phyloP scores from a whole-genome alignment of 1,140 invertebrate genomes.

The Drosophila pseudoananassae region DNA sequence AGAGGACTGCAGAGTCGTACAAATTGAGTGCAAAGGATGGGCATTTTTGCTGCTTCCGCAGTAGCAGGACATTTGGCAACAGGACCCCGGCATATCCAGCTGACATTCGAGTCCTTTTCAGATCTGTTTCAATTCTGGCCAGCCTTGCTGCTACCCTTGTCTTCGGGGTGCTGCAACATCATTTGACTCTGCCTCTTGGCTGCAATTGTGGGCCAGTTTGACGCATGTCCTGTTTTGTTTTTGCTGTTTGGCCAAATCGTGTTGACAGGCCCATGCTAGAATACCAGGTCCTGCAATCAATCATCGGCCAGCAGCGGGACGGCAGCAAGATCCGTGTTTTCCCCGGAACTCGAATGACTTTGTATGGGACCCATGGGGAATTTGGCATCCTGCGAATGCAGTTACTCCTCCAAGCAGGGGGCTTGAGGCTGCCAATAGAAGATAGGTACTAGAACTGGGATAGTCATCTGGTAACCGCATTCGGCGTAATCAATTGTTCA shows the following conservation, averaged over 20 bases:
- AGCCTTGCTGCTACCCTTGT: conserved; percentile 2
- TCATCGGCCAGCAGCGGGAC: conserved; percentile 39
- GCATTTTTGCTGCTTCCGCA: conserved; percentile 54
- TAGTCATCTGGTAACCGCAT: conserved; percentile 74
- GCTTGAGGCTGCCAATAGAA: conserved; percentile 19
- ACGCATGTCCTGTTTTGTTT: conserved; percentile 47
- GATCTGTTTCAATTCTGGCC: conserved; percentile 1
- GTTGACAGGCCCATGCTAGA: conserved; percentile 60
- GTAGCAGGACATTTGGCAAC: conserved; percentile 47
- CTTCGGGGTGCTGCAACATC: conserved; percentile 13
- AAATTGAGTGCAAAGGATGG: conserved; percentile 71
- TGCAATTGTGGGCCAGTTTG: conserved; percentile 79
- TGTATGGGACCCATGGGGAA: conserved; percentile 69
- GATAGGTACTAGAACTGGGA: conserved; percentile 1
- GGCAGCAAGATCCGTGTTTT: conserved; percentile 18
- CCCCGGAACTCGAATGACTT: conserved; percentile 53
- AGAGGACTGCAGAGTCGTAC: conserved; percentile 5
- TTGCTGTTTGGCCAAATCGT: conserved; percentile 64
- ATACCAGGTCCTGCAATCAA: conserved; percentile 54
- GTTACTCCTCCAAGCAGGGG: conserved; percentile 21
- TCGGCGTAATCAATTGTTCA: conserved; percentile 77
- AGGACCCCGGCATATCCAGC: conserved; percentile 27
- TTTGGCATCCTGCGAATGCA: conserved; percentile 25
- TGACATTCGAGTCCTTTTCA: conserved; percentile 23
- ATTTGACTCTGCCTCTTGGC: conserved; percentile 17